A percentile compares a stretch with the other conserved stretches of the same genome.
These are phyloP conservation scores for Chrysomela aeneicollis DNA, from an alignment of 2,888 invertebrate species.

Conservation along the genomic window DNA sequence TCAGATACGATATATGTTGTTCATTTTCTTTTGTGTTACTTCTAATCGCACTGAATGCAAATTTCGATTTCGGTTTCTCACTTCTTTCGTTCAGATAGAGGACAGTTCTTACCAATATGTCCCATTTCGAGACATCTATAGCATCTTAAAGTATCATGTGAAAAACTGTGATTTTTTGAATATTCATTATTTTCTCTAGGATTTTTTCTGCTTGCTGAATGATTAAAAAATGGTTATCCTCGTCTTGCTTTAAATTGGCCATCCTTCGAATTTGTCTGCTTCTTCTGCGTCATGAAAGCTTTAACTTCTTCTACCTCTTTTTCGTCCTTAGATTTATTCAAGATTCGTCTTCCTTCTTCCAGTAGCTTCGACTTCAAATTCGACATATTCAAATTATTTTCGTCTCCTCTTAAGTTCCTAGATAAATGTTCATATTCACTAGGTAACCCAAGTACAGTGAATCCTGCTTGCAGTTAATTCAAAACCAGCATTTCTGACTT, in stretches of 20 bases:
- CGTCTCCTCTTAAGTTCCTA: no score
- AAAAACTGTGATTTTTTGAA: background rate
- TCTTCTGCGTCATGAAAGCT: no score
- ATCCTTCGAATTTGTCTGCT: no score
- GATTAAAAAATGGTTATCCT: no score
- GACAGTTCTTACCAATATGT: slow-evolving; percentile 13
- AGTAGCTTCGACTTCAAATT: no score
- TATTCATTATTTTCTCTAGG: no score
- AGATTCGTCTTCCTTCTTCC: no score
- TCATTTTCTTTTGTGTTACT: background rate
- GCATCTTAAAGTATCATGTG: background rate
- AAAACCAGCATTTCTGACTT: background rate
- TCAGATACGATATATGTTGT: background rate
- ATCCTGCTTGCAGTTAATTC: background rate
- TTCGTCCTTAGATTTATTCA: no score
- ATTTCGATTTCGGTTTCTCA: background rate
- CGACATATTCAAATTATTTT: no score
- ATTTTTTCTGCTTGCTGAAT: background rate
- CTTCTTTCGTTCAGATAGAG: background rate
- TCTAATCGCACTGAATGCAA: slow-evolving; percentile 2
- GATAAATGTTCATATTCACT: no score
- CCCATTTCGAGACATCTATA: slow-evolving; percentile 11
- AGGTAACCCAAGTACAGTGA: background rate
- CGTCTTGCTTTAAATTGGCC: no score
- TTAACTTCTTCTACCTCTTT: no score